Evolutionary conservation across 30 jellyfish, hydroid and myxozoan species (phyloP), one percentile per base, ranked within the genome.

Genomic region (Cassiopea xamachana): DNA sequence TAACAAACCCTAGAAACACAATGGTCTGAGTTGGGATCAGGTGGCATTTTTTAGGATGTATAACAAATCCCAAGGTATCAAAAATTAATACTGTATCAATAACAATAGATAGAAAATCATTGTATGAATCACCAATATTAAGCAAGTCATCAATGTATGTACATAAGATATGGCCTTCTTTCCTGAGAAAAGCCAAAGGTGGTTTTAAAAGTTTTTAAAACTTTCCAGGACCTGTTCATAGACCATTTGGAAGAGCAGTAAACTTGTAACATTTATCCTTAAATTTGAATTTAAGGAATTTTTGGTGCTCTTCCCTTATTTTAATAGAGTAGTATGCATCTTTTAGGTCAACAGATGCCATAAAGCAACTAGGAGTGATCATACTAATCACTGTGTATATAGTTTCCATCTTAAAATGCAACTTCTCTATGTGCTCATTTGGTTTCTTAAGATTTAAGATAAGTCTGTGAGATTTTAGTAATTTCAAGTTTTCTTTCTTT

Each of bases 381-480:
- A 85, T 10, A 17, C 47, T 18, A 4, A 86, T 5, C 10, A 72
- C 85, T 15, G 85, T 2, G 64, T 61, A 71, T n/a, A 87, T 47
- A 12, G 95, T 60, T 17, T 87, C 86, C 95, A 87, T 87, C 50
- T 87, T 77, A 79, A 87, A 79, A 59, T 77, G 90, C 60, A 55
- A 15, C 16, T 87, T 62, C 19, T 87, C 91, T 27, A 87, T 68
- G 50, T 64, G 48, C 64, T 70, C 49, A 83, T 89, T 77, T 81
- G 81, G 14, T 58, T 64, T 45, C 71, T 60, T 81, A 4, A 81
- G 90, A 50, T 81, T 81, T 81, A 62, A 13, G 46, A 81, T 81
- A 7, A 81, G 71, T 9, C 82, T 67, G 55, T 81, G 69, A 15
- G 79, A 16, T 60, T 91, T 62, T 27, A 27, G 39, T 27, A 27